Evolutionary conservation across 2,797 vertebrate genomes (phyloP).

Genomic region (Parambassis ranga): DNA sequence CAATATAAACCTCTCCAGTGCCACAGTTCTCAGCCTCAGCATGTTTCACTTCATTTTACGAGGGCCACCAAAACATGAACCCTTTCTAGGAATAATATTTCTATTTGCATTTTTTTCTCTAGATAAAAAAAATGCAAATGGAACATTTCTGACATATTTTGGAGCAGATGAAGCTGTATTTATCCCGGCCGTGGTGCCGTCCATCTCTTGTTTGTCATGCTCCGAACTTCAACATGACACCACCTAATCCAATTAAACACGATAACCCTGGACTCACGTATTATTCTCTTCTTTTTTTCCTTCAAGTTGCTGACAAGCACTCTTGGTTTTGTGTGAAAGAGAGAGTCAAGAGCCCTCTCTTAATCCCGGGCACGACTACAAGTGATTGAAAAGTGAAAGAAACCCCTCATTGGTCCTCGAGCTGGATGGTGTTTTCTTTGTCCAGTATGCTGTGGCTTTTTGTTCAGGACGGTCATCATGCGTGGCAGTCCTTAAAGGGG

Average conservation of each 20-base stretch:
- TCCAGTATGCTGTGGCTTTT: slow-evolving; percentile 40
- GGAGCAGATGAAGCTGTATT: not conserved
- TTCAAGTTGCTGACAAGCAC: slow-evolving; percentile 76
- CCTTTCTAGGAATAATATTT: not conserved
- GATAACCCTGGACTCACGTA: slow-evolving; percentile 72
- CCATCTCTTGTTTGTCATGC: slow-evolving; percentile 61
- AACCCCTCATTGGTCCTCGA: slow-evolving; percentile 69
- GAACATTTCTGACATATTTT: not conserved
- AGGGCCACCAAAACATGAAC: not conserved
- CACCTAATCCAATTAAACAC: slow-evolving; percentile 85
- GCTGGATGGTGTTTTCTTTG: slow-evolving; percentile 63
- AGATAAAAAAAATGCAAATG: not conserved
- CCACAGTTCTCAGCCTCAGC: slow-evolving; percentile 18
- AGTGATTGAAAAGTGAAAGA: slow-evolving; percentile 75
- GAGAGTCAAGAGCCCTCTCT: slow-evolving; percentile 75
- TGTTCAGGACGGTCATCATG: slow-evolving; percentile 42
- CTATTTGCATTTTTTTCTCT: not conserved
- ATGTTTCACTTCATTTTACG: not conserved
- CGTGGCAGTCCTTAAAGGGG: slow-evolving; percentile 26
- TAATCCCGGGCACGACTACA: slow-evolving; percentile 68
- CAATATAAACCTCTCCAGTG: slow-evolving; percentile 16
- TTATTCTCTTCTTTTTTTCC: slow-evolving; percentile 69
- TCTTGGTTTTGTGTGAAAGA: slow-evolving; percentile 74
- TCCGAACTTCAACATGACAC: slow-evolving; percentile 74
- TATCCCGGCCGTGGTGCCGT: slow-evolving; percentile 13